Base-by-base conservation (phyloP, 2,888 invertebrate species). In the Protodeltote pygarga region DNA sequence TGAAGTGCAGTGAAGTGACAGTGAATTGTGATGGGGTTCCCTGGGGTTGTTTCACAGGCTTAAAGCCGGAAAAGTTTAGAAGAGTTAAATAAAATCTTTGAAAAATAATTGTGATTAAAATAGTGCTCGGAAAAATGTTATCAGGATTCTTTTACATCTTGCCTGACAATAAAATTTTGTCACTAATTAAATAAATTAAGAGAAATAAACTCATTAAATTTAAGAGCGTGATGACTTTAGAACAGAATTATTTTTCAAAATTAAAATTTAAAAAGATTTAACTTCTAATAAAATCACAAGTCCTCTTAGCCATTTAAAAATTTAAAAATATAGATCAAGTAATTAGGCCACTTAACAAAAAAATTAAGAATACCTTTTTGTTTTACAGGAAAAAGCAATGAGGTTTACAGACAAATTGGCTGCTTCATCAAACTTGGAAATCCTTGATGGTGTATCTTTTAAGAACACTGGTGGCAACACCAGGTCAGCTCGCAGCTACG, bases 341-440 rank as follows among this genome's bases (percentile, higher is more conserved):
- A 34, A 25, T n/a, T 9, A 24, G 1, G 3, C 0, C 3, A 16
- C 23, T 13, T 1, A 13, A 15, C 13, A 31, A 28, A 24, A 24
- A 29, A 23, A 50, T 32, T 50, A 41, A 54, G 5, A 21, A 19
- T 20, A 35, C 27, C 49, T 47, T 63, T n/a, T 49, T 34, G 31
- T 48, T 71, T 78, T 62, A 15, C 86, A 92, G 92, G 92, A 91
- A 78, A 92, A 91, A 62, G 90, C 91, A 14, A 83, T 92, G 89
- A 89, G 83, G 59, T 86, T 86, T 49, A 87, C 91, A 3, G 92
- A 92, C 55, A 92, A 91, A 60, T 60, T 92, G 23, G 91, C 90
- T 0, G 65, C 80, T n/a, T 83, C 91, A 0, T 90, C 91, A 52
- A 91, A 87, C 46, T 61, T 92, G 15, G 85, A 75, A 16, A 55